phyloP scores from a whole-genome alignment of 2,888 invertebrate genomes.

The Hesperia comma region DNA sequence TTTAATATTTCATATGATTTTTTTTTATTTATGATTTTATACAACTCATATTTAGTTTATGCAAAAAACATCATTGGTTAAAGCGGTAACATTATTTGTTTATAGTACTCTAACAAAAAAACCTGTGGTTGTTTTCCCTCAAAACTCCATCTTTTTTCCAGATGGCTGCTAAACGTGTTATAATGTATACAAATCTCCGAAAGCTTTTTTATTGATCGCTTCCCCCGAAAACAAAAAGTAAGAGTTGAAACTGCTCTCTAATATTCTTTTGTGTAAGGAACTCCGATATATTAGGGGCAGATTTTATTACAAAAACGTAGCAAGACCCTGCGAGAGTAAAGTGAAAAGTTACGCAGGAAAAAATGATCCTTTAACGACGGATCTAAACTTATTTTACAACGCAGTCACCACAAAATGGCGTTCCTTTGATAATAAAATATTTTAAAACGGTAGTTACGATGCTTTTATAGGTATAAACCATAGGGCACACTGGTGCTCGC shows the following conservation, averaged over 20 bases:
- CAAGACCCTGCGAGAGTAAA: conserved; percentile 15
- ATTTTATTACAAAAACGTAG: conserved; percentile 26
- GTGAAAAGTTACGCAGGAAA: conserved; percentile 33
- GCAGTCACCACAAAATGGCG: conserved; percentile 20
- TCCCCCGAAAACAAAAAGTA: neutral
- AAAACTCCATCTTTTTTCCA: neutral
- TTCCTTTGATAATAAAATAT: conserved; percentile 30
- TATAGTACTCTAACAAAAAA: too few species aligned
- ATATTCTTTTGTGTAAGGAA: neutral
- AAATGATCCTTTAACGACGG: conserved; percentile 33
- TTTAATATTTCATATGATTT: too few species aligned
- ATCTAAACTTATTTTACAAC: conserved; percentile 27
- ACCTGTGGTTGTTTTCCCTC: neutral
- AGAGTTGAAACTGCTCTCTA: conserved; percentile 2
- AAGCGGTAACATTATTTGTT: too few species aligned
- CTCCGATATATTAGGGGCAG: conserved; percentile 7
- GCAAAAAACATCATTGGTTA: too few species aligned
- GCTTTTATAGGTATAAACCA: conserved; percentile 16
- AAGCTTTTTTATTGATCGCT: neutral
- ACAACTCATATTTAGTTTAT: too few species aligned
- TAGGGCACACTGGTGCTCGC: neutral
- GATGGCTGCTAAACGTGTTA: neutral
- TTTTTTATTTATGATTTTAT: too few species aligned
- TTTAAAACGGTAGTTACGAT: conserved; percentile 16
- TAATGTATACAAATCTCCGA: neutral